Evolutionary conservation across 2,113 vertebrate genomes (phyloP).

Genomic region (Mellivora capensis): DNA sequence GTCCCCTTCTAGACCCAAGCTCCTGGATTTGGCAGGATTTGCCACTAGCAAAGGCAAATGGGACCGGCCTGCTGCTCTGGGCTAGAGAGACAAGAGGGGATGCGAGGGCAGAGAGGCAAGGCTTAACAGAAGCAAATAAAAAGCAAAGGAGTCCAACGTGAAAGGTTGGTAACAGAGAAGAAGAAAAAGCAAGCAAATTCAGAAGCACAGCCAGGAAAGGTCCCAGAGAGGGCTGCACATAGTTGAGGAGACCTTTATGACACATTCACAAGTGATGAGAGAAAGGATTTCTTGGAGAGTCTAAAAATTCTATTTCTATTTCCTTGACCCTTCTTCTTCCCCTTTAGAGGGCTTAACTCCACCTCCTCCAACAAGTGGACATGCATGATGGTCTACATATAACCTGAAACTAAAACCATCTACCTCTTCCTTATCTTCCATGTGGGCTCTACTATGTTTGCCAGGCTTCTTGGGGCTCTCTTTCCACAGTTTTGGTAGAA

Average conservation of each 20-base stretch:
- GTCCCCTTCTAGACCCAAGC: not conserved
- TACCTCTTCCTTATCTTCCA: not conserved
- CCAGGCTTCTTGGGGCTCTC: not conserved
- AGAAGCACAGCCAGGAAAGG: not conserved
- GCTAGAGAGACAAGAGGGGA: not conserved
- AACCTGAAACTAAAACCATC: not conserved
- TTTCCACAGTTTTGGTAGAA: not conserved
- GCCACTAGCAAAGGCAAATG: not conserved
- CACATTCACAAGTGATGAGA: not conserved
- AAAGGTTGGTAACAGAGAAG: not conserved
- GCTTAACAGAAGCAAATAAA: not conserved
- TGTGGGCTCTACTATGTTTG: not conserved
- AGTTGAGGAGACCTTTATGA: not conserved
- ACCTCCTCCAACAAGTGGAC: not conserved
- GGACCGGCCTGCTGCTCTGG: not conserved
- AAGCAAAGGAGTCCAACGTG: not conserved
- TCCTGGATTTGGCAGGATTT: not conserved
- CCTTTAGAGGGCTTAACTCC: not conserved
- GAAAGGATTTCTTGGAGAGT: not conserved
- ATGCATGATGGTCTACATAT: not conserved
- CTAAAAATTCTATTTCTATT: not conserved
- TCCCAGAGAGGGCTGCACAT: not conserved
- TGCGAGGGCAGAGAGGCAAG: not conserved
- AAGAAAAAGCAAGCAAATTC: not conserved
- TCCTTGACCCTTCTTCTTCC: not conserved